Conservation (phyloP, 2,888 invertebrate species). For the Choreutis nemorana region DNA sequence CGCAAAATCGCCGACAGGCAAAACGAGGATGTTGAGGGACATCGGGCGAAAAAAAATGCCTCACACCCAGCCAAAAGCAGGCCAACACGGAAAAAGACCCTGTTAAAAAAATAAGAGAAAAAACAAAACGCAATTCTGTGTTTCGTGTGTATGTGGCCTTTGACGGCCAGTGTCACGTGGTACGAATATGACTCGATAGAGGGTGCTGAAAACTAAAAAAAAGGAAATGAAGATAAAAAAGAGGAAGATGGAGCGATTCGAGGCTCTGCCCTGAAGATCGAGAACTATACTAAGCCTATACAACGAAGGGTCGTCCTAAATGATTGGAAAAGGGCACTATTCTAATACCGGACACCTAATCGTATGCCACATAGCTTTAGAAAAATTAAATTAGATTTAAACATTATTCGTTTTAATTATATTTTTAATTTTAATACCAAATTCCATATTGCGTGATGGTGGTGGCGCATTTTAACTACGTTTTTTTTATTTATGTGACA, state of each 20-base stretch:
- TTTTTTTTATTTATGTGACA: constrained; percentile 21
- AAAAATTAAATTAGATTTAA: constrained; percentile 7
- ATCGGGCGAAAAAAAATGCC: constrained; percentile 16
- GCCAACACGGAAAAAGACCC: constrained; percentile 47
- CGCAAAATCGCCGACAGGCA: too few relatives aligned
- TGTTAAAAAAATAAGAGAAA: constrained; percentile 24
- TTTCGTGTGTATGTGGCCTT: constrained; percentile 46
- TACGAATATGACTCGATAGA: constrained; percentile 53
- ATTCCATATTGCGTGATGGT: constrained; percentile 42
- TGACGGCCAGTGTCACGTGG: constrained; percentile 41
- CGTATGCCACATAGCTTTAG: constrained; percentile 20
- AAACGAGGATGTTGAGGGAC: too few relatives aligned
- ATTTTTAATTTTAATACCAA: constrained; percentile 22
- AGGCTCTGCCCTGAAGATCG: constrained; percentile 42
- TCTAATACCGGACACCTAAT: constrained; percentile 21
- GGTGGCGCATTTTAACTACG: constrained; percentile 31
- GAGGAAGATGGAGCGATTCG: constrained; percentile 32
- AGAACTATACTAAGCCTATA: constrained; percentile 40
- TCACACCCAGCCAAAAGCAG: constrained; percentile 48
- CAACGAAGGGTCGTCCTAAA: constrained; percentile 40
- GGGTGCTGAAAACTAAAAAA: constrained; percentile 40
- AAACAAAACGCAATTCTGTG: constrained; percentile 23
- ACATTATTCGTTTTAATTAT: constrained; percentile 17
- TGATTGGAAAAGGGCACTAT: constrained; percentile 25
- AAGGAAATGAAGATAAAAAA: constrained; percentile 25